phyloP scores from a whole-genome alignment of 2,113 vertebrate species.

The Zosterops pallidus region DNA sequence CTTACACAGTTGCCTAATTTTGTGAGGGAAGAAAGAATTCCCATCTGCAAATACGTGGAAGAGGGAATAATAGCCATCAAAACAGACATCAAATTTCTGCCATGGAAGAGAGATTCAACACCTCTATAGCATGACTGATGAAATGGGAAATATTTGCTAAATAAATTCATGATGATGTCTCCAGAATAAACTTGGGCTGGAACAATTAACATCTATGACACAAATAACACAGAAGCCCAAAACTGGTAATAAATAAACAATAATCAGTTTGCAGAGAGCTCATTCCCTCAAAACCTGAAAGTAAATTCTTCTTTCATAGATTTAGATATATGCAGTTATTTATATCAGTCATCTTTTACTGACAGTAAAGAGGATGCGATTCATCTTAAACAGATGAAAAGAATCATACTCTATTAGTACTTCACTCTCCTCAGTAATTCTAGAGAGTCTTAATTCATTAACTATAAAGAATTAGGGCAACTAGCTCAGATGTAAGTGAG shows the following conservation, averaged over 20 bases:
- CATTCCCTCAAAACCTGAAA: background rate
- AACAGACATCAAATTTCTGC: background rate
- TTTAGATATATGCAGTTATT: background rate
- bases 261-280: background rate
- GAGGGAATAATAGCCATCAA: background rate
- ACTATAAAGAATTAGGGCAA: background rate
- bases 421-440: background rate
- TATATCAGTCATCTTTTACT: background rate
- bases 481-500: background rate
- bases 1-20: background rate
- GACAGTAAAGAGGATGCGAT: background rate
- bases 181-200: background rate
- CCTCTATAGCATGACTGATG: background rate
- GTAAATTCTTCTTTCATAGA: background rate
- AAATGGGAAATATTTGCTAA: background rate
- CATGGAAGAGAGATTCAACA: background rate
- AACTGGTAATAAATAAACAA: background rate
- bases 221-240: background rate
- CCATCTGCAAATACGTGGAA: background rate
- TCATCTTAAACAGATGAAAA: background rate
- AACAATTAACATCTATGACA: background rate
- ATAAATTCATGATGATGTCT: background rate
- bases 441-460: background rate
- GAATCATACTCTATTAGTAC: background rate
- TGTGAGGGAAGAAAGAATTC: background rate